Percentiles rank a stretch among this genome's conserved stretches.
Evolutionary conservation across 1,140 invertebrate genomes (phyloP).

Genomic region (Drosophila melanogaster): DNA sequence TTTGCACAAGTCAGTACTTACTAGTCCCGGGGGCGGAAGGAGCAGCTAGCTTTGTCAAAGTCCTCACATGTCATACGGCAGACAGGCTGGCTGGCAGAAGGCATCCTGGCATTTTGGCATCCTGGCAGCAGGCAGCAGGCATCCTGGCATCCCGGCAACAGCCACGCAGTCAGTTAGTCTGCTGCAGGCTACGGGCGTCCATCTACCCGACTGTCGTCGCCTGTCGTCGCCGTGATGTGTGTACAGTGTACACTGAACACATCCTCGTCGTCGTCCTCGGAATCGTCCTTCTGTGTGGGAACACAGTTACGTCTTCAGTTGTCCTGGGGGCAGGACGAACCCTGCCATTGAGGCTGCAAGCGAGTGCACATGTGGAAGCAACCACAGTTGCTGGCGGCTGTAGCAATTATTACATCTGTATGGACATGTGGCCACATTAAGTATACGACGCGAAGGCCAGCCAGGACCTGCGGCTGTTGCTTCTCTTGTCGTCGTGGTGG

Average conservation of each 20-base stretch:
- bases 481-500: slow-evolving; percentile 6
- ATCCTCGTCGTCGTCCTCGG: neutral
- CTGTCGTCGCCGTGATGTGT: slow-evolving; percentile 47
- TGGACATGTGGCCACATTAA: slow-evolving; percentile 75
- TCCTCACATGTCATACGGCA: slow-evolving; percentile 62
- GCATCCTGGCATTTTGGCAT: slow-evolving; percentile 20
- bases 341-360: slow-evolving; percentile 72
- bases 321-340: slow-evolving; percentile 29
- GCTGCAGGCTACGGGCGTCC: slow-evolving; percentile 47
- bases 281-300: neutral
- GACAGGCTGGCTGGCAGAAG: slow-evolving; percentile 22
- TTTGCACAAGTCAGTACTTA: slow-evolving; percentile 39
- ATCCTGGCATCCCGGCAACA: slow-evolving; percentile 16
- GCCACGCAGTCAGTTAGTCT: slow-evolving; percentile 41
- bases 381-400: slow-evolving; percentile 4
- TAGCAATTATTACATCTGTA: slow-evolving; percentile 77
- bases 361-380: slow-evolving; percentile 35
- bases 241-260: slow-evolving; percentile 13
- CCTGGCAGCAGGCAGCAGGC: slow-evolving; percentile 21
- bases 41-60: slow-evolving; percentile 63
- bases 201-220: slow-evolving; percentile 36
- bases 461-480: slow-evolving; percentile 44
- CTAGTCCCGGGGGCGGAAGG: neutral
- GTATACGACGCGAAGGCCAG: slow-evolving; percentile 70
- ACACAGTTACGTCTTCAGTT: slow-evolving; percentile 35